phyloP scores from a whole-genome alignment of 2,888 invertebrate genomes.

The Trissoscelio sp. region DNA sequence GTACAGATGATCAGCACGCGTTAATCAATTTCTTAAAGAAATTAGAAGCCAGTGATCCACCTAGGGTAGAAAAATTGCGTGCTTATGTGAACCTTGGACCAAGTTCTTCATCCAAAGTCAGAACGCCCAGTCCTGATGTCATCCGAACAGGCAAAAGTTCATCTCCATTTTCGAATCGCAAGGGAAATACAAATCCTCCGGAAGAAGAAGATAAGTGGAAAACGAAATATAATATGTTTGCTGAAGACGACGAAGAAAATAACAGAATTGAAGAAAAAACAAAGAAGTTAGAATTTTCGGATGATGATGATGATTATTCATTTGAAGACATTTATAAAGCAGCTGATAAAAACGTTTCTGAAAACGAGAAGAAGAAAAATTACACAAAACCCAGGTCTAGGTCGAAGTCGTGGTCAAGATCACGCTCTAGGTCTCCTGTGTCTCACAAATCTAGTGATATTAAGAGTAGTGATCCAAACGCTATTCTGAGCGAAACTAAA shows the following conservation, averaged over 20 bases:
- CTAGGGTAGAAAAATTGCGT: slow-evolving; percentile 90
- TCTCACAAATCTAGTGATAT: slow-evolving; percentile 75
- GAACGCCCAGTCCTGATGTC: slow-evolving; percentile 71
- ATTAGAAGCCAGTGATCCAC: slow-evolving; percentile 90
- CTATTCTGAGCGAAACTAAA: slow-evolving; percentile 85
- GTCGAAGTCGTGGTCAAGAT: slow-evolving; percentile 78
- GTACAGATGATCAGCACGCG: slow-evolving; percentile 92
- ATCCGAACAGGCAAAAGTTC: slow-evolving; percentile 75
- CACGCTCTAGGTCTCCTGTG: slow-evolving; percentile 73
- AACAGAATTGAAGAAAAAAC: slow-evolving; percentile 76
- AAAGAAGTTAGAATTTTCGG: slow-evolving; percentile 86
- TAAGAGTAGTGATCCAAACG: slow-evolving; percentile 80
- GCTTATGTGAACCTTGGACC: slow-evolving; percentile 89
- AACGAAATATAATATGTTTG: slow-evolving; percentile 81
- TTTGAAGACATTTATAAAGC: slow-evolving; percentile 92
- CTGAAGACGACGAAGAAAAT: slow-evolving; percentile 79
- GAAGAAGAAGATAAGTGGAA: slow-evolving; percentile 81
- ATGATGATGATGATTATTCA: slow-evolving; percentile 92
- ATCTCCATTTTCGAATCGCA: slow-evolving; percentile 85
- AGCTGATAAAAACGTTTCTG: slow-evolving; percentile 89
- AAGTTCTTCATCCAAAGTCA: slow-evolving; percentile 63
- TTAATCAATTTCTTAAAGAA: slow-evolving; percentile 92
- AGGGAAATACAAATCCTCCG: slow-evolving; percentile 83
- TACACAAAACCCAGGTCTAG: slow-evolving; percentile 75
- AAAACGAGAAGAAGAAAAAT: slow-evolving; percentile 85